Evolutionary conservation across 2,113 vertebrate genomes (phyloP), one percentile per base, ranked within the genome.

Genomic region (Octodon degus): DNA sequence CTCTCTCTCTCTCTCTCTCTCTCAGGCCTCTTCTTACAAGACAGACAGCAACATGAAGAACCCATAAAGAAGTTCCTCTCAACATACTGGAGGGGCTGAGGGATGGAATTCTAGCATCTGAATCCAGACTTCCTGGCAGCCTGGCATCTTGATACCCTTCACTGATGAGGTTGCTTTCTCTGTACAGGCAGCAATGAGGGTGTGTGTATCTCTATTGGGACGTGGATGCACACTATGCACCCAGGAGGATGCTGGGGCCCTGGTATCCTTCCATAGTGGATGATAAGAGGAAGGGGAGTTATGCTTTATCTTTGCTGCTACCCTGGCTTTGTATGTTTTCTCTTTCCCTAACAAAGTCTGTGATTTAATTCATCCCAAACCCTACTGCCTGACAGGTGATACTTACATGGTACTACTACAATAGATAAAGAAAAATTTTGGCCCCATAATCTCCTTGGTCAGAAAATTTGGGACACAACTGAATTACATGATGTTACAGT

Each of bases 291-390:
- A 53, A 82, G 27, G 9, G 7, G 74, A 76, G 32, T 58, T 5
- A 8, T n/a, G 74, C 65, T 58, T 90, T 90, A 58, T 62, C 84
- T 84, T 34, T 92, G 47, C 67, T 90, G 50, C 50, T 82, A 86
- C 17, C 50, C 53, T 95, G 34, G 70, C 37, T 58, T 89, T 95
- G 11, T 83, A 86, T 62, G 47, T 77, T 94, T 95, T 82, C 90
- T 60, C 92, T 74, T 76, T 67, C 24, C n/a, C 50, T 65, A 74
- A 37, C 27, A 86, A 95, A 94, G 34, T 40, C 53, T 55, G 43
- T 80, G 34, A 40, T 65, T 85, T 83, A 65, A 89, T 94, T 86
- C 13, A 43, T 89, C 76, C 34, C 50, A 40, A 86, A 37, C 25
- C 60, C 92, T 76, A 30, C 13, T 68, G 32, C 40, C 20, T 55